Conservation (phyloP, 2,888 invertebrate genomes). For the Cataglyphis cursor region DNA sequence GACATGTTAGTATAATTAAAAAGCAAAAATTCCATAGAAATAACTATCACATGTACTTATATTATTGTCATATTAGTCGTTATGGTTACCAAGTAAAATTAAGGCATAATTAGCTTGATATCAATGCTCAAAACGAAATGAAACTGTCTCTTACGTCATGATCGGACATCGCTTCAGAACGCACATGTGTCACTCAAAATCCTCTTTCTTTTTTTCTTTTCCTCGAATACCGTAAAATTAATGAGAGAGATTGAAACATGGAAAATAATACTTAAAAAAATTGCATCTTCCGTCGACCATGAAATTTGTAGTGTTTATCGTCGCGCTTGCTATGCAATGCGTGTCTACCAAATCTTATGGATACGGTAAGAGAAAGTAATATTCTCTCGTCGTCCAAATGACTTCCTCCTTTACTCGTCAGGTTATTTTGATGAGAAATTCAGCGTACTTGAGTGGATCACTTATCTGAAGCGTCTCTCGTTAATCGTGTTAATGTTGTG, state of each 20-base stretch:
- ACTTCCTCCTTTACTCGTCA: slow-evolving; percentile 56
- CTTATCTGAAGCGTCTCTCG: slow-evolving; percentile 75
- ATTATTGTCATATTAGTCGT: slow-evolving; percentile 7
- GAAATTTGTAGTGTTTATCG: slow-evolving; percentile 67
- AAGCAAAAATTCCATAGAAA: slow-evolving; percentile 18
- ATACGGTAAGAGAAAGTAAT: slow-evolving; percentile 70
- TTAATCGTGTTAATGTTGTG: slow-evolving; percentile 73
- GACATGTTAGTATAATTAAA: slow-evolving; percentile 2
- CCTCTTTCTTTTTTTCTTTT: neutral
- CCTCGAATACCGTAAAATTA: slow-evolving; percentile 47
- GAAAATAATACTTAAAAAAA: slow-evolving; percentile 29
- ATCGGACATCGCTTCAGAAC: slow-evolving; percentile 47
- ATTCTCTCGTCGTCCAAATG: slow-evolving; percentile 39
- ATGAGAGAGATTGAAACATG: slow-evolving; percentile 4
- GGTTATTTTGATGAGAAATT: slow-evolving; percentile 64
- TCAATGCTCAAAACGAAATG: slow-evolving; percentile 57
- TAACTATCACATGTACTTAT: slow-evolving; percentile 1
- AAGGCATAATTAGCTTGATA: neutral
- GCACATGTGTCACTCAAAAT: slow-evolving; percentile 12
- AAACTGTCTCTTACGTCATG: slow-evolving; percentile 57
- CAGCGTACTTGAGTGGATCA: slow-evolving; percentile 75
- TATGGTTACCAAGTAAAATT: slow-evolving; percentile 6
- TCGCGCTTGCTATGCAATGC: slow-evolving; percentile 63
- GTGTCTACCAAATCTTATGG: slow-evolving; percentile 64
- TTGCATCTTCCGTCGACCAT: slow-evolving; percentile 45